Conservation (phyloP, 2,113 vertebrate species). For the Indri indri region DNA sequence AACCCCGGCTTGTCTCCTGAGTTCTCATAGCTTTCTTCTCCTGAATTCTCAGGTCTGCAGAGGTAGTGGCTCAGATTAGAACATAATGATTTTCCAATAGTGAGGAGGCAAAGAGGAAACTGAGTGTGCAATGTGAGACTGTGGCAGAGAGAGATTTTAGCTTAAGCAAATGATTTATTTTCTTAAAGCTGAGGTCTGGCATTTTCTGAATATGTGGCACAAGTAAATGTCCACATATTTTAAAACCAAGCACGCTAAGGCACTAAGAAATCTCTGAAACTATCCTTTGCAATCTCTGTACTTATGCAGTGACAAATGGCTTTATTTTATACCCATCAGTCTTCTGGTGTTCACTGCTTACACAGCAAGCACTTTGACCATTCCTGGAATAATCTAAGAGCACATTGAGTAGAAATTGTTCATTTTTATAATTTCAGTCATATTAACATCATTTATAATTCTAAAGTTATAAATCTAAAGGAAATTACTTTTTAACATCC, state of each 20-base stretch:
- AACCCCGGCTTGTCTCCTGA: background rate
- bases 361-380: background rate
- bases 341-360: background rate
- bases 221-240: background rate
- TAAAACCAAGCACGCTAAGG: background rate
- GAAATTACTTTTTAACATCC: constrained; percentile 69
- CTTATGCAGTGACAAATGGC: no score
- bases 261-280: background rate
- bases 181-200: background rate
- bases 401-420: background rate
- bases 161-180: background rate
- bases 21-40: background rate
- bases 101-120: background rate
- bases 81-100: background rate
- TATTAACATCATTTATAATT: constrained; percentile 36
- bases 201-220: background rate
- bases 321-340: background rate
- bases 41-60: background rate
- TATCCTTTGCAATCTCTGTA: fast-evolving
- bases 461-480: constrained; percentile 64
- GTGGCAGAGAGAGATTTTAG: background rate
- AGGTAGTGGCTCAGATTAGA: background rate
- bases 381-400: background rate
- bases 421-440: constrained; percentile 46
- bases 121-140: background rate